phyloP scores from a whole-genome alignment of 2,888 invertebrate species.

The Pseudoips prasinana region DNA sequence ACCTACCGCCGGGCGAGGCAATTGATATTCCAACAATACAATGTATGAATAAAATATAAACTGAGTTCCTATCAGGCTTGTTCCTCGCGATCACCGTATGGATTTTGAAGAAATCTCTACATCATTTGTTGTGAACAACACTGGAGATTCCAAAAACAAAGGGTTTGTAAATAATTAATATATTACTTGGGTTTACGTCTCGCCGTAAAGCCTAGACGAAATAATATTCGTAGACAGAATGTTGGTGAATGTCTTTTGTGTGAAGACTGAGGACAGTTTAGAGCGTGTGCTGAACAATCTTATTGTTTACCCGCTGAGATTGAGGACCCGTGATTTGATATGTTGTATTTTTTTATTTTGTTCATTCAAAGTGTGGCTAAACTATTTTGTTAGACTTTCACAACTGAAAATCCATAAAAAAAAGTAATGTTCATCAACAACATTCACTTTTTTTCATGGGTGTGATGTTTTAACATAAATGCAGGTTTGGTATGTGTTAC shows the following conservation, averaged over 20 bases:
- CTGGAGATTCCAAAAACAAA: conserved; percentile 14
- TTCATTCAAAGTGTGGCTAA: too few relatives aligned
- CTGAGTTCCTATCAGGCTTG: conserved; percentile 76
- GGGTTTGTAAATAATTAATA: conserved; percentile 15
- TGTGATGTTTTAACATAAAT: too few relatives aligned
- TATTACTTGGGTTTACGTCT: not conserved
- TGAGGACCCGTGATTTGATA: conserved; percentile 11
- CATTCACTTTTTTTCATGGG: too few relatives aligned
- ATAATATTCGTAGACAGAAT: conserved; percentile 8
- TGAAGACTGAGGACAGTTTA: conserved; percentile 11
- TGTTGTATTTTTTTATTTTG: conserved; percentile 14
- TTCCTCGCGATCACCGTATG: conserved; percentile 64
- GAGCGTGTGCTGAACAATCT: conserved; percentile 22
- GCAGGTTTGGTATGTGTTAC: too few relatives aligned
- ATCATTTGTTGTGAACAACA: conserved; percentile 31
- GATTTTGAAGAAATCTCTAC: conserved; percentile 62
- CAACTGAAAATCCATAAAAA: too few relatives aligned
- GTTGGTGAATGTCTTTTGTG: conserved; percentile 12
- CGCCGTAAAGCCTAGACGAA: conserved; percentile 4
- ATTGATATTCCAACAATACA: conserved; percentile 83
- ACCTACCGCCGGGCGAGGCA: conserved; percentile 81
- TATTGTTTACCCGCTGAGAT: conserved; percentile 23
- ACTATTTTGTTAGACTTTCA: too few relatives aligned
- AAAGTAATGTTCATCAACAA: too few relatives aligned
- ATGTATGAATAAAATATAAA: conserved; percentile 83